Conservation (phyloP, 2,888 invertebrate genomes). For the Gandaritis pyraliata region DNA sequence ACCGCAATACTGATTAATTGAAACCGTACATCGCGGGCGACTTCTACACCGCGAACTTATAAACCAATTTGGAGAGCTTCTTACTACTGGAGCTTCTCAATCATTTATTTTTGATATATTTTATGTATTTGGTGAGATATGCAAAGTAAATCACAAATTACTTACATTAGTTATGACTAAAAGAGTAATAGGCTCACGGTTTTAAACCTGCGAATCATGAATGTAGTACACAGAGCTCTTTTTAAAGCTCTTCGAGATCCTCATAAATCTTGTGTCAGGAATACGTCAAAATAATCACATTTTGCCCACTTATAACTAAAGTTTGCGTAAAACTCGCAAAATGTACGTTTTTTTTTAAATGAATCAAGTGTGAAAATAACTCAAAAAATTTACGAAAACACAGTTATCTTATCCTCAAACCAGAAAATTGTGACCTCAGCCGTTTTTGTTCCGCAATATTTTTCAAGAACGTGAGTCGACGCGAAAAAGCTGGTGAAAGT, state of each 20-base stretch:
- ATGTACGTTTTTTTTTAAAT: not conserved
- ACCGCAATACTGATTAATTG: conserved; percentile 39
- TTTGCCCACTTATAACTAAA: too few relatives aligned
- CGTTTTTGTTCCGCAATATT: conserved; percentile 32
- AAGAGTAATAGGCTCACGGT: too few relatives aligned
- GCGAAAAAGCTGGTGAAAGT: conserved; percentile 42
- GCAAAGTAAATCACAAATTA: too few relatives aligned
- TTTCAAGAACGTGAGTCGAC: conserved; percentile 21
- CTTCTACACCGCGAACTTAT: conserved; percentile 3
- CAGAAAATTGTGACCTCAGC: conserved; percentile 15
- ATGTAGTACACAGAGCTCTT: too few relatives aligned
- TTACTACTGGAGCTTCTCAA: conserved; percentile 1
- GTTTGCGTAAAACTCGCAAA: too few relatives aligned
- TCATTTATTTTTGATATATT: not conserved
- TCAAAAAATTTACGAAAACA: conserved; percentile 12
- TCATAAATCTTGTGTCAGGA: too few relatives aligned
- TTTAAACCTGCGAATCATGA: too few relatives aligned
- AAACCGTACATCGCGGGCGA: conserved; percentile 28
- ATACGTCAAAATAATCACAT: too few relatives aligned
- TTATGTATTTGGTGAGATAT: not conserved
- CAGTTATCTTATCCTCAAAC: conserved; percentile 9
- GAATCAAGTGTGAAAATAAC: not conserved
- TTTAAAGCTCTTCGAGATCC: too few relatives aligned
- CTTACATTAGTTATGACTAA: too few relatives aligned
- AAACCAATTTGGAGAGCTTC: not conserved